Percentiles rank a stretch among this genome's conserved stretches.
Conservation (phyloP, 2,888 invertebrate genomes). For the Drosophila infuscata region DNA sequence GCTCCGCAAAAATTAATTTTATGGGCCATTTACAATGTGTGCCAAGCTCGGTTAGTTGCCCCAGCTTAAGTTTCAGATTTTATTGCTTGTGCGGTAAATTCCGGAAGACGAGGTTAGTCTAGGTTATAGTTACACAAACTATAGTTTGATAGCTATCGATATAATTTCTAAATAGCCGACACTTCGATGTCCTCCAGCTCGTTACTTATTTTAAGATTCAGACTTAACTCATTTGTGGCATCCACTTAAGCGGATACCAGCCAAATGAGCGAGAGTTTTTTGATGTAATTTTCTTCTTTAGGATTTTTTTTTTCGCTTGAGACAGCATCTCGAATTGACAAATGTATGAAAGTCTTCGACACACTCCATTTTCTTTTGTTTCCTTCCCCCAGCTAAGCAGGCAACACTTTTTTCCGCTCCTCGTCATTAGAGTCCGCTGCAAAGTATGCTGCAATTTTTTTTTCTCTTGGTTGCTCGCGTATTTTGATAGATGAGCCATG, state of each 20-base stretch:
- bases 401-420: slow-evolving; percentile 36
- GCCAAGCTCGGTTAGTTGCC: slow-evolving; percentile 1
- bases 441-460: slow-evolving; percentile 71
- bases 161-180: slow-evolving; percentile 12
- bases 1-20: slow-evolving; percentile 17
- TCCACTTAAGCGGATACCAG: slow-evolving; percentile 11
- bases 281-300: neutral
- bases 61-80: slow-evolving; percentile 2
- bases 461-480: slow-evolving; percentile 51
- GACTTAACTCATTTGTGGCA: slow-evolving; percentile 2
- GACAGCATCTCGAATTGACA: slow-evolving; percentile 51
- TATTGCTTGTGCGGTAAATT: slow-evolving; percentile 7
- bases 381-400: slow-evolving; percentile 28
- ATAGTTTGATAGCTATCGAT: slow-evolving; percentile 1
- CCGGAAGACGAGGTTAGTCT: neutral
- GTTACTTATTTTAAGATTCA: neutral
- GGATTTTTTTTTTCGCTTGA: slow-evolving; percentile 20
- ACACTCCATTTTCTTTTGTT: slow-evolving; percentile 35
- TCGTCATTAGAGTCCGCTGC: slow-evolving; percentile 50
- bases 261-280: slow-evolving; percentile 39
- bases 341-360: slow-evolving; percentile 66
- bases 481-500: slow-evolving; percentile 80
- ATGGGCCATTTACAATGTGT: slow-evolving; percentile 16
- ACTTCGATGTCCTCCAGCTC: neutral
- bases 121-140: neutral